phyloP scores from a whole-genome alignment of 1,140 invertebrate genomes.

The Mercenaria mercenaria region DNA sequence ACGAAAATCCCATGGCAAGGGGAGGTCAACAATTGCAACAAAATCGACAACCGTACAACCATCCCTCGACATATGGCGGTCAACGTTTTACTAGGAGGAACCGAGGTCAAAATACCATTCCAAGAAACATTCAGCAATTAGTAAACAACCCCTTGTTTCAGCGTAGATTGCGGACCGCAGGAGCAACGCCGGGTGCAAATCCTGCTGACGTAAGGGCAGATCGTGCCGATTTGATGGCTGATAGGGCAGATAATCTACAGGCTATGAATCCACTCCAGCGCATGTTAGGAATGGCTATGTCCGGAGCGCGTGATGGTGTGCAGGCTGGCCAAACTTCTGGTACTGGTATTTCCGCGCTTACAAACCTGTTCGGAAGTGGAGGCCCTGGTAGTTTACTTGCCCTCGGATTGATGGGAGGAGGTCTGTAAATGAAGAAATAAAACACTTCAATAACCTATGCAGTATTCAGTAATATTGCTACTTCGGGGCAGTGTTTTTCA shows the following conservation, averaged over 20 bases:
- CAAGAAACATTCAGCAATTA: slow-evolving; percentile 16
- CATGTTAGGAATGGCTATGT: not conserved
- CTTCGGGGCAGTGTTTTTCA: no score
- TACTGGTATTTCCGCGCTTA: no score
- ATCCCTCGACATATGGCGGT: no score
- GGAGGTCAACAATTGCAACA: no score
- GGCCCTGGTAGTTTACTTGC: no score
- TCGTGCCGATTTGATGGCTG: not conserved
- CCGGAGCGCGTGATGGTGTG: no score
- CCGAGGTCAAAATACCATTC: not conserved
- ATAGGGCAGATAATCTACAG: slow-evolving; percentile 12
- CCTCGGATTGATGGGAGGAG: not conserved
- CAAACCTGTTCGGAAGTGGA: not conserved
- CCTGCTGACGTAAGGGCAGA: not conserved
- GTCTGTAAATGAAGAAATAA: no score
- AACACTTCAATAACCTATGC: no score
- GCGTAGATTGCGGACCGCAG: not conserved
- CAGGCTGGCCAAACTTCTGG: not conserved
- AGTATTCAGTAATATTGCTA: no score
- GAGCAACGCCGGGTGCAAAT: not conserved
- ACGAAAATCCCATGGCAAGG: not conserved
- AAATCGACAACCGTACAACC: no score
- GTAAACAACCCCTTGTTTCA: not conserved
- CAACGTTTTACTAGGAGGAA: no score
- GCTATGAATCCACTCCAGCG: not conserved